Evolutionary conservation across 2,113 vertebrate genomes (phyloP).

Genomic region (Scartelaos histophorus): DNA sequence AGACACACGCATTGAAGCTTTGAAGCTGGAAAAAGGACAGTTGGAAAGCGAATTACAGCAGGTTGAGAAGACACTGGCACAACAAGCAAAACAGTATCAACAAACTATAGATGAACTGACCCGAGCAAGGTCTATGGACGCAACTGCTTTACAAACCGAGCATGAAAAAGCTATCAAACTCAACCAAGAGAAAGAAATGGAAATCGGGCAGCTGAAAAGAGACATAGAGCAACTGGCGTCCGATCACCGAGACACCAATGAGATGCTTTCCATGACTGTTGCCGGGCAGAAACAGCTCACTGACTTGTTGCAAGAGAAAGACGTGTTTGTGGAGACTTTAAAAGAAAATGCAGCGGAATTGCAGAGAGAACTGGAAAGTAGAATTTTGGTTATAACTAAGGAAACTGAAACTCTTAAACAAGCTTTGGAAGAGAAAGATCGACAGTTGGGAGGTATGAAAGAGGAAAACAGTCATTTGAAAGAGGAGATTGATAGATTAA

Average conservation of each 20-base stretch:
- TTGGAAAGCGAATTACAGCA: conserved; percentile 81
- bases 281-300: conserved; percentile 89
- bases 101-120: conserved; percentile 84
- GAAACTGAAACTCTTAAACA: conserved; percentile 78
- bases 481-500: conserved; percentile 90
- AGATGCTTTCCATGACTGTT: conserved; percentile 85
- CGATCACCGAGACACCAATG: conserved; percentile 85
- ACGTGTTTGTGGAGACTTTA: conserved; percentile 82
- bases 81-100: conserved; percentile 82
- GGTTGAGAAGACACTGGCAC: conserved; percentile 75
- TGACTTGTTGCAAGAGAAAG: conserved; percentile 89
- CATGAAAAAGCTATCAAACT: conserved; percentile 81
- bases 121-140: conserved; percentile 74
- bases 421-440: conserved; percentile 89
- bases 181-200: conserved; percentile 86
- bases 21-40: conserved; percentile 85
- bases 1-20: conserved; percentile 80
- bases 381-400: conserved; percentile 53
- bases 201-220: conserved; percentile 81
- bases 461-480: conserved; percentile 96
- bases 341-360: conserved; percentile 77
- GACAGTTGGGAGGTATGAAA: conserved; percentile 88
- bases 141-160: conserved; percentile 81
- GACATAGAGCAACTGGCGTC: conserved; percentile 79
- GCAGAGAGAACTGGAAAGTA: conserved; percentile 78